These are phyloP conservation scores for Sigmodon hispidus DNA, from an alignment of 2,113 vertebrate genomes.

Conservation along the genomic window DNA sequence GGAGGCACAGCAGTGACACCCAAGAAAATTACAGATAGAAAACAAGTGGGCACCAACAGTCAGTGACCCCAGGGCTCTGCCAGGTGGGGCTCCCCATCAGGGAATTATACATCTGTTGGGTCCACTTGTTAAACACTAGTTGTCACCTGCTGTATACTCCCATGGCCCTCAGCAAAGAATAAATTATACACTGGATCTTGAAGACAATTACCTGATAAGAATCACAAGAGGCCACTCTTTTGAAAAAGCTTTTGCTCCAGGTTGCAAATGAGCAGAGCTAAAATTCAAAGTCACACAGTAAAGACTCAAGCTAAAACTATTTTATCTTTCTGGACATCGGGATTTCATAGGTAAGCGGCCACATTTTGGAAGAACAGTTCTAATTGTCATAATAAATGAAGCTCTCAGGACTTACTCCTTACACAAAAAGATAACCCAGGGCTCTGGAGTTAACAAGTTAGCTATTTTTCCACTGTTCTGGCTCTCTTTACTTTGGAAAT, in stretches of 20 bases:
- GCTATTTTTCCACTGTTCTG: background rate
- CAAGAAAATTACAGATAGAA: too few relatives aligned
- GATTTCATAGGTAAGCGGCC: background rate
- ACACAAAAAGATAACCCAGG: background rate
- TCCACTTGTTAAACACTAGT: too few relatives aligned
- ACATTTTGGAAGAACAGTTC: background rate
- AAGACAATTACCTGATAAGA: background rate
- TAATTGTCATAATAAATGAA: background rate
- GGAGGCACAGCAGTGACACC: too few relatives aligned
- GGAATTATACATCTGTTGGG: too few relatives aligned
- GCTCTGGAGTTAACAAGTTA: too few relatives aligned
- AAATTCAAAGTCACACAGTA: background rate
- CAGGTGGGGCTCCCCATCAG: too few relatives aligned
- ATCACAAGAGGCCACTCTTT: background rate
- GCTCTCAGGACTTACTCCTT: background rate
- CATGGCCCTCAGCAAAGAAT: too few relatives aligned
- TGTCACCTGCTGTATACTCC: too few relatives aligned
- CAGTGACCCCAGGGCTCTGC: too few relatives aligned
- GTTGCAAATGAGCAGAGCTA: background rate
- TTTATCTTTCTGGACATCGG: background rate
- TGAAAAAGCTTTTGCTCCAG: background rate
- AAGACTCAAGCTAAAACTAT: background rate
- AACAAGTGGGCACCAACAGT: too few relatives aligned
- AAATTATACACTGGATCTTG: background rate
- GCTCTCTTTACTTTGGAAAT: background rate